phyloP scores from a whole-genome alignment of 2,797 vertebrate species.

The Sebastes baramenuke region DNA sequence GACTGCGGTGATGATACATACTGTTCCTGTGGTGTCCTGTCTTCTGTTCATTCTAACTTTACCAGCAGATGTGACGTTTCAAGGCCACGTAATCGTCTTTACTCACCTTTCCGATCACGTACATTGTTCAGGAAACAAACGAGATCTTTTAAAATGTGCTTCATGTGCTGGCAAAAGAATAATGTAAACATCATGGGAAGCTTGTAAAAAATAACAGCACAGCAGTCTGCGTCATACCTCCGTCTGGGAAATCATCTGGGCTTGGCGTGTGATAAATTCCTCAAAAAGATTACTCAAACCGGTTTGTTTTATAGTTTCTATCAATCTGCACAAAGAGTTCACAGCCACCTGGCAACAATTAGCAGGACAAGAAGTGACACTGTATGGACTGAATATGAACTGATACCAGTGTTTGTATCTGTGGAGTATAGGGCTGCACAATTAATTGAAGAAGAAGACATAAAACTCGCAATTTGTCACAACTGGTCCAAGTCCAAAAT shows the following conservation, averaged over 20 bases:
- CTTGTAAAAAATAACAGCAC: conserved; percentile 1
- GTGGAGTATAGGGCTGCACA: background rate
- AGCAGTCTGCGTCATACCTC: background rate
- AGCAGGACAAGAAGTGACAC: background rate
- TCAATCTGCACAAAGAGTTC: background rate
- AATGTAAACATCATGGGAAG: background rate
- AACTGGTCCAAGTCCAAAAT: no score
- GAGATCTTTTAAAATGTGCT: background rate
- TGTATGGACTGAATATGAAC: background rate
- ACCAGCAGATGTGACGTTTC: background rate
- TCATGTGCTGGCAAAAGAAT: background rate
- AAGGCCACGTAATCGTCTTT: background rate
- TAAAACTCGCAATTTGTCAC: no score
- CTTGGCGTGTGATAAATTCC: background rate
- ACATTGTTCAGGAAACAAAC: background rate
- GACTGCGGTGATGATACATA: background rate
- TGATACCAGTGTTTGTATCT: background rate
- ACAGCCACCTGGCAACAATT: background rate
- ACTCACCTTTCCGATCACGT: background rate
- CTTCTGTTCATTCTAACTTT: background rate
- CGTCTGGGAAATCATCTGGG: conserved; percentile 20
- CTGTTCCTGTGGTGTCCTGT: background rate
- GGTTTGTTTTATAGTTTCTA: conserved; percentile 18
- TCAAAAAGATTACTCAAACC: background rate
- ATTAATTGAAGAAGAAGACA: no score